phyloP scores from a whole-genome alignment of 1,140 invertebrate genomes.

The Papilio xuthus region DNA sequence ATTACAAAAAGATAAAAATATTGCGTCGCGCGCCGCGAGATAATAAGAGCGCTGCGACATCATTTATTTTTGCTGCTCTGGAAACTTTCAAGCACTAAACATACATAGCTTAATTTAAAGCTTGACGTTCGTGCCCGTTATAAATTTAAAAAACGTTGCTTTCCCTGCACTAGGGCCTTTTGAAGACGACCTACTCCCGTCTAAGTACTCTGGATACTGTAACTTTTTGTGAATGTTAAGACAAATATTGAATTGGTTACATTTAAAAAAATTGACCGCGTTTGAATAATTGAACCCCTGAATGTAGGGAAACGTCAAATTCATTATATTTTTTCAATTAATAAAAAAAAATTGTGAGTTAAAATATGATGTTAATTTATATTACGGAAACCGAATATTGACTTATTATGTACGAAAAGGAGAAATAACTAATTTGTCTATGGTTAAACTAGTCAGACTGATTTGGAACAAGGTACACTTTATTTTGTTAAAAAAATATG shows the following conservation, averaged over 20 bases:
- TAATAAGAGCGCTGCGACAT: constrained; percentile 35
- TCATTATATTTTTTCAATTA: no score
- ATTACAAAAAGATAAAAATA: constrained; percentile 33
- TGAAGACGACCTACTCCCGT: constrained; percentile 1
- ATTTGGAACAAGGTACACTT: no score
- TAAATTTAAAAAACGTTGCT: constrained; percentile 28
- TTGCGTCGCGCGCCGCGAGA: constrained; percentile 1
- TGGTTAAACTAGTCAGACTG: no score
- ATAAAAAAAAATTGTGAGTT: no score
- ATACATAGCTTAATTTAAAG: constrained; percentile 38
- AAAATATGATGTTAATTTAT: no score
- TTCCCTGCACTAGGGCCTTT: background rate
- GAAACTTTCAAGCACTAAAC: constrained; percentile 37
- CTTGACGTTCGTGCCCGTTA: constrained; percentile 20
- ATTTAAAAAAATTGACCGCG: no score
- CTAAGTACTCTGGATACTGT: background rate
- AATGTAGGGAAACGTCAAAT: no score
- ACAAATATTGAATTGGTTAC: background rate
- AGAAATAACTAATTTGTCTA: no score
- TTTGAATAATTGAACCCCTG: no score
- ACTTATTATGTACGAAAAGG: no score
- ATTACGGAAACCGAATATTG: no score
- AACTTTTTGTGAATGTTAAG: background rate
- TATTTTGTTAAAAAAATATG: background rate
- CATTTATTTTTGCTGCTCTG: constrained; percentile 39